phyloP scores from a whole-genome alignment of 1,140 invertebrate species.

The Hylyphantes graminicola region DNA sequence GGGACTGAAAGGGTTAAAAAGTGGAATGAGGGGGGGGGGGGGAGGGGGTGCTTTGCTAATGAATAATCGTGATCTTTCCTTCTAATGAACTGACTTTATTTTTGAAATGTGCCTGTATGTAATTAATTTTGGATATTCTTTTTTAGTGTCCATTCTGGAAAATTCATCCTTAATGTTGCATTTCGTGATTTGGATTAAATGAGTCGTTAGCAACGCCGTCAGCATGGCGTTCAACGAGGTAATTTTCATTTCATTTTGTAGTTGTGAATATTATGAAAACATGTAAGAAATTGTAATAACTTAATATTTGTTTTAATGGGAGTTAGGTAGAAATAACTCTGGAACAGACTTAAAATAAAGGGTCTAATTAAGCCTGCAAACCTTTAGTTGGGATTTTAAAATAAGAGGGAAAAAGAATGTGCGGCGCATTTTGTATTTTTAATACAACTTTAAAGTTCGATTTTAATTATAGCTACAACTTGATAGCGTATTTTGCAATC shows the following conservation, averaged over 20 bases:
- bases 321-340: not conserved
- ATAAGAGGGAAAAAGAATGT: not conserved
- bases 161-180: slow-evolving; percentile 3
- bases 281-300: not conserved
- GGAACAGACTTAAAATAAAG: too few relatives aligned
- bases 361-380: not conserved
- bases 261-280: not conserved
- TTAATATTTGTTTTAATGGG: not conserved
- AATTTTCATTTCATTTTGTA: not conserved
- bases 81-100: too few relatives aligned
- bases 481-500: not conserved
- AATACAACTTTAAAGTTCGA: not conserved
- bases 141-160: not conserved
- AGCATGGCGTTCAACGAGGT: slow-evolving; percentile 52
- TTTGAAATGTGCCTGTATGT: too few relatives aligned
- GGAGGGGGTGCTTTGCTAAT: too few relatives aligned
- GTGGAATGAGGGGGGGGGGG: too few relatives aligned
- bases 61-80: too few relatives aligned
- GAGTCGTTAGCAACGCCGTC: slow-evolving; percentile 33
- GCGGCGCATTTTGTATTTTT: not conserved
- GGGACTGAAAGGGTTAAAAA: too few relatives aligned
- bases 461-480: not conserved
- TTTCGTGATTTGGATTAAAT: slow-evolving; percentile 29
- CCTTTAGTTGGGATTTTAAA: not conserved
- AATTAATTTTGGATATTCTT: not conserved